These are phyloP conservation scores for Parnassius glacialis DNA, from an alignment of 2,888 invertebrate genomes.

Conservation along the genomic window DNA sequence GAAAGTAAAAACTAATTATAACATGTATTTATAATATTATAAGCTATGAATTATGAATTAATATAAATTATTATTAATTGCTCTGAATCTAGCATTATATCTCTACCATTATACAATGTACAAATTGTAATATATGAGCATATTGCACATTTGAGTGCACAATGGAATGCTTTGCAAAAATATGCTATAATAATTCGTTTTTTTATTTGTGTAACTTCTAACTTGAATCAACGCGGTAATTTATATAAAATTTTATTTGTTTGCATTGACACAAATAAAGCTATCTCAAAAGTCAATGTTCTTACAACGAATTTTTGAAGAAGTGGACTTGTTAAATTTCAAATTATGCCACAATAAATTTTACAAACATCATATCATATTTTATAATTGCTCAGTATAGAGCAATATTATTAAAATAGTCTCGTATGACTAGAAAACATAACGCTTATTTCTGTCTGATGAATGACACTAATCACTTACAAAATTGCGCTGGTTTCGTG, in stretches of 20 bases:
- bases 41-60: no score
- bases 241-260: slow-evolving; percentile 17
- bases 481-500: slow-evolving; percentile 38
- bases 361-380: slow-evolving; percentile 21
- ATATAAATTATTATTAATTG: no score
- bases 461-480: slow-evolving; percentile 50
- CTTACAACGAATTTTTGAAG: slow-evolving; percentile 4
- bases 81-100: no score
- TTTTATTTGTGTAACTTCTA: slow-evolving; percentile 11
- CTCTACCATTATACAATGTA: no score
- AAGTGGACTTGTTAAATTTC: slow-evolving; percentile 7
- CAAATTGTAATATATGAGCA: no score
- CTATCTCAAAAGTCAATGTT: slow-evolving; percentile 13
- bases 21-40: no score
- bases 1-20: no score
- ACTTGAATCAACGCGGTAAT: slow-evolving; percentile 19
- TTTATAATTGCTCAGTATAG: slow-evolving; percentile 19
- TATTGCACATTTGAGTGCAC: no score
- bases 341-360: slow-evolving; percentile 21
- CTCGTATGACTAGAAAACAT: slow-evolving; percentile 29
- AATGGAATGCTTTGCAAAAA: no score
- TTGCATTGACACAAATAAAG: slow-evolving; percentile 18
- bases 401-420: slow-evolving; percentile 29
- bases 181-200: neutral
- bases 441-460: slow-evolving; percentile 40